Base-by-base conservation (phyloP, 2,888 invertebrate species). In the Eristalis arbustorum region DNA sequence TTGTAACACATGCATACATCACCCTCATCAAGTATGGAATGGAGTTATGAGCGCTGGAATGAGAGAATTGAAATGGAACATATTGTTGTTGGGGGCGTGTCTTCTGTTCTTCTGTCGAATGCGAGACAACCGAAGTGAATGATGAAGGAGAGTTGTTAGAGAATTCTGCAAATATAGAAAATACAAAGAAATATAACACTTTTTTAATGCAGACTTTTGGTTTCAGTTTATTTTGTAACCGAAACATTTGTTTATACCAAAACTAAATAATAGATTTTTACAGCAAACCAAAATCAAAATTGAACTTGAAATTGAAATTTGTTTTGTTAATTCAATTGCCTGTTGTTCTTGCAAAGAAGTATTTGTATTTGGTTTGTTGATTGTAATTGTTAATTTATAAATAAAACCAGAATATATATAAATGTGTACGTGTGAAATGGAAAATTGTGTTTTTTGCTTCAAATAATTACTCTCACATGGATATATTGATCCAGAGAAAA, bases 371-470 rank as follows among this genome's bases (percentile, higher is more conserved):
- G 40, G 72, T 59, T 71, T 42, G 31, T 78, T 57, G 37, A 84
- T 63, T 72, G 84, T 42, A 42, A 84, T 63, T 72, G 84, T 84
- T 71, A 76, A 71, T 72, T 80, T 66, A 40, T 76, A 76, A 72
- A 84, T 66, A 62, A 61, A 22, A 34, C 56, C 37, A 67, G 11
- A 57, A 56, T 72, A 76, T 74, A 72, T 78, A 61, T 62, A 66
- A 64, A 76, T 37, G 49, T 71, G 28, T 74, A 25, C 62, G 59
- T 78, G 49, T 59, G 59, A 69, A 56, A 67, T 42, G 25, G 34
- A 3, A 37, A 13, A 13, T 37, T 25, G 25, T 25, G 6, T 31
- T 13, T 10, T 13, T 37, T 37, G 0, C 8, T 13, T 31, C n/a
- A n/a, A n/a, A n/a, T n/a, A n/a, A n/a, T n/a, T n/a, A n/a, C n/a